A percentile compares a stretch with the other conserved stretches of the same genome.
These are phyloP conservation scores for Craterocephalus amniculus DNA, from an alignment of 2,797 vertebrate genomes.

Conservation along the genomic window DNA sequence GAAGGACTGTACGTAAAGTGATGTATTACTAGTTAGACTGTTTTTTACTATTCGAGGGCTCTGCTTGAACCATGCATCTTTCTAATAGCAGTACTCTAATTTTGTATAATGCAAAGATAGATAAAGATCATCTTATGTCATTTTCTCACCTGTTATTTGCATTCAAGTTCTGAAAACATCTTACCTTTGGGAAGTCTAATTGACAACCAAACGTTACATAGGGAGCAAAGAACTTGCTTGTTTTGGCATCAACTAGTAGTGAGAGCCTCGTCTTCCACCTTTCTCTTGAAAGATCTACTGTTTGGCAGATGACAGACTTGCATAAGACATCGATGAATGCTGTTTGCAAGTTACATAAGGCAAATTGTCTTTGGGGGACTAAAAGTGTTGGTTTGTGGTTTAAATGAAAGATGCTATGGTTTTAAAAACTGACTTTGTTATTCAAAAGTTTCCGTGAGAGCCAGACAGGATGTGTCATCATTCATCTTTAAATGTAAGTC, in stretches of 20 bases:
- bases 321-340: slow-evolving; percentile 63
- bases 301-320: slow-evolving; percentile 67
- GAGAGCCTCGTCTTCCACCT: slow-evolving; percentile 57
- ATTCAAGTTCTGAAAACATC: not conserved
- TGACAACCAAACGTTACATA: slow-evolving; percentile 28
- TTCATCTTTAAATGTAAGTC: slow-evolving; percentile 72
- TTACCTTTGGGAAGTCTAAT: slow-evolving; percentile 33
- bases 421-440: slow-evolving; percentile 42
- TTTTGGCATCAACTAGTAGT: slow-evolving; percentile 47
- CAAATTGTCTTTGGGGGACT: slow-evolving; percentile 56
- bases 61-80: too few species aligned
- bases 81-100: too few species aligned
- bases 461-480: slow-evolving; percentile 52
- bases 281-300: slow-evolving; percentile 51
- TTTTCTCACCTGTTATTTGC: not conserved
- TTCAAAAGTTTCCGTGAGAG: slow-evolving; percentile 61
- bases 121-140: not conserved
- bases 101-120: too few species aligned
- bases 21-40: too few species aligned
- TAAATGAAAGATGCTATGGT: slow-evolving; percentile 57
- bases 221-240: slow-evolving; percentile 45
- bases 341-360: slow-evolving; percentile 65
- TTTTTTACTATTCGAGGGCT: too few species aligned
- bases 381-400: slow-evolving; percentile 68
- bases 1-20: too few species aligned